These are phyloP conservation scores for Lophius americanus DNA, from an alignment of 2,797 vertebrate genomes.

Conservation along the genomic window DNA sequence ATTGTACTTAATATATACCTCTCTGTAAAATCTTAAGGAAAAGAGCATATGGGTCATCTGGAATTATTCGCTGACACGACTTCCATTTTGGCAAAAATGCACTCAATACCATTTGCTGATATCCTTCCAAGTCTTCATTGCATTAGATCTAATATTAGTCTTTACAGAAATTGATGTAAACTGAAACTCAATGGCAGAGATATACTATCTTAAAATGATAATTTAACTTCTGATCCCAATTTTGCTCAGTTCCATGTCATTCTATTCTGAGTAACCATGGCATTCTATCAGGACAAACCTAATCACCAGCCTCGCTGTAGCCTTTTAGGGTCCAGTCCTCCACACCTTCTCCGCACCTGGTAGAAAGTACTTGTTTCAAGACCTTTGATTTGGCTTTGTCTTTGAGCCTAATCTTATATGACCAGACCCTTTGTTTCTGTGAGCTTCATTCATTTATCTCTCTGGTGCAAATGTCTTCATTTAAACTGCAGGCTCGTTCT, in stretches of 20 bases:
- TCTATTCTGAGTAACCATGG: background rate
- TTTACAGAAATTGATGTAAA: too few relatives aligned
- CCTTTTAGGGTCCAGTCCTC: constrained; percentile 6
- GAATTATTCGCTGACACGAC: too few relatives aligned
- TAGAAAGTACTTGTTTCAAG: constrained; percentile 13
- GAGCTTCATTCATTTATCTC: constrained; percentile 36
- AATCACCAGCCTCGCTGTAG: constrained; percentile 2
- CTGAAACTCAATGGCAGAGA: too few relatives aligned
- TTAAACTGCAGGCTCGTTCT: constrained; percentile 35
- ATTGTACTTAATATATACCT: too few relatives aligned
- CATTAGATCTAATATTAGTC: too few relatives aligned
- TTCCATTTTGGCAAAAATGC: too few relatives aligned
- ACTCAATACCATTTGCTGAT: too few relatives aligned
- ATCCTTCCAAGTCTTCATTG: too few relatives aligned
- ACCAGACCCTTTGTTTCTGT: constrained; percentile 12
- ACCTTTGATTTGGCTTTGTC: constrained; percentile 24
- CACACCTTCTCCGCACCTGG: background rate
- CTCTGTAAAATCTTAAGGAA: too few relatives aligned
- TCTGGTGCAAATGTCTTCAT: constrained; percentile 13
- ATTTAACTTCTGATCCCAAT: background rate
- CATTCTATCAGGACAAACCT: background rate
- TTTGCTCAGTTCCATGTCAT: background rate
- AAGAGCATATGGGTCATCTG: too few relatives aligned
- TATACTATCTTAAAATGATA: too few relatives aligned
- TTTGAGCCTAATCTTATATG: constrained; percentile 20